These are phyloP conservation scores for Gymnarchus niloticus DNA, from an alignment of 2,113 vertebrate genomes.

Conservation along the genomic window DNA sequence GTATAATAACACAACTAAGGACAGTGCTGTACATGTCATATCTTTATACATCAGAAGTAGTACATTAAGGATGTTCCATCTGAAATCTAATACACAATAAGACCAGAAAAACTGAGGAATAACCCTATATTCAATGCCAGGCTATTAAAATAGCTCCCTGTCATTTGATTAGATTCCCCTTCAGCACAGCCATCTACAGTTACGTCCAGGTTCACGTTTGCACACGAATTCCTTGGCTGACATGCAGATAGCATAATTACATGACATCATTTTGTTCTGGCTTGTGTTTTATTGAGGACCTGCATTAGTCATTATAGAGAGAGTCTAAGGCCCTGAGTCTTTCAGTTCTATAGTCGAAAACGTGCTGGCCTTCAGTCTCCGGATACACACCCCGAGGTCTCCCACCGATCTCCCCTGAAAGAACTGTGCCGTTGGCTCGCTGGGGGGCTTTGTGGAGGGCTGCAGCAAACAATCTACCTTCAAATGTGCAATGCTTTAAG, in stretches of 20 bases:
- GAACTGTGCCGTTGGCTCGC: background rate
- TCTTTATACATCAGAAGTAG: background rate
- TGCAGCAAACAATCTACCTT: background rate
- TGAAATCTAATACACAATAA: background rate
- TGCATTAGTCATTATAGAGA: background rate
- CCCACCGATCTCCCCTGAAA: slow-evolving; percentile 5
- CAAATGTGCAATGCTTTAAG: background rate
- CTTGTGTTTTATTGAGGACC: background rate
- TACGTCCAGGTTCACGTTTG: background rate
- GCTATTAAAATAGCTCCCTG: background rate
- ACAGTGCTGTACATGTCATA: background rate
- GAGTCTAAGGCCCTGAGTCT: background rate
- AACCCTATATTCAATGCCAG: background rate
- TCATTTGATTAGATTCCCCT: background rate
- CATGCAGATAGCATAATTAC: background rate
- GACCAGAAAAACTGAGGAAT: background rate
- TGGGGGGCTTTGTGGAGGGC: background rate
- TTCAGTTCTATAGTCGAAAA: slow-evolving; percentile 2
- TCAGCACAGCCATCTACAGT: background rate
- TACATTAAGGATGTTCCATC: background rate
- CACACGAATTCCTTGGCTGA: background rate
- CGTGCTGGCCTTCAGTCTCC: background rate
- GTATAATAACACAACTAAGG: background rate
- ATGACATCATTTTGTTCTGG: background rate
- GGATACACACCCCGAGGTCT: background rate